Base-by-base conservation (phyloP, 2,888 invertebrate species). In the Siphlonurus alternatus region DNA sequence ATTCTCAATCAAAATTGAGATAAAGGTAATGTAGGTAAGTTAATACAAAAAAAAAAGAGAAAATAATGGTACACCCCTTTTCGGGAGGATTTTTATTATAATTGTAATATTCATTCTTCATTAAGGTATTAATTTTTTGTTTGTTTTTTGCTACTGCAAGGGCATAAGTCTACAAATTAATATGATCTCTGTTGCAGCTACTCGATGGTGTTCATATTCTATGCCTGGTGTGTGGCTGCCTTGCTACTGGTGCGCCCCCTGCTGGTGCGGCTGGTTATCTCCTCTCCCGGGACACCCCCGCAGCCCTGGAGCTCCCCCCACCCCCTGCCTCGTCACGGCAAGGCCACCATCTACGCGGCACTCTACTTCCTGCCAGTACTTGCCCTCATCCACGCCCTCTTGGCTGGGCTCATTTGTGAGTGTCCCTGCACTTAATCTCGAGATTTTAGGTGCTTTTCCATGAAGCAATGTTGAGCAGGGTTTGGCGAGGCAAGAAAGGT, bases 291-390 rank as follows among this genome's bases (percentile, higher is more conserved):
- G 66, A 10, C 56, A 18, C 5, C 5, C 19, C 56, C 56, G 5
- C 56, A n/a, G 56, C 80, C 83, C 62, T 87, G 87, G 66, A 38
- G 38, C 38, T 81, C 81, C 75, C 81, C 83, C 68, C 76, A 81
- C 75, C 81, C 83, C 68, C 76, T 85, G n/a, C 81, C 82, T 1
- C 81, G 83, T 64, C 80, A 83, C 61, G 87, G 87, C 66, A 87
- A 84, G 73, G 83, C 85, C 72, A 89, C 95, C 0, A 87, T 96
- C 66, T 97, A 96, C 76, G 89, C 93, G 62, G 96, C 95, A 0
- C 81, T 97, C 67, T 97, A 97, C 75, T 95, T 96, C 73, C 86
- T 94, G 69, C 97, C 97, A 0, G 83, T 93, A 68, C 78, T 97
- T 22, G 87, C 90, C 1, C 79, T 95, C 0, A 76, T 89, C 38